Evolutionary conservation across 2,888 invertebrate genomes (phyloP), one percentile per base, ranked within the genome.

Genomic region (Parasteatoda lunata): DNA sequence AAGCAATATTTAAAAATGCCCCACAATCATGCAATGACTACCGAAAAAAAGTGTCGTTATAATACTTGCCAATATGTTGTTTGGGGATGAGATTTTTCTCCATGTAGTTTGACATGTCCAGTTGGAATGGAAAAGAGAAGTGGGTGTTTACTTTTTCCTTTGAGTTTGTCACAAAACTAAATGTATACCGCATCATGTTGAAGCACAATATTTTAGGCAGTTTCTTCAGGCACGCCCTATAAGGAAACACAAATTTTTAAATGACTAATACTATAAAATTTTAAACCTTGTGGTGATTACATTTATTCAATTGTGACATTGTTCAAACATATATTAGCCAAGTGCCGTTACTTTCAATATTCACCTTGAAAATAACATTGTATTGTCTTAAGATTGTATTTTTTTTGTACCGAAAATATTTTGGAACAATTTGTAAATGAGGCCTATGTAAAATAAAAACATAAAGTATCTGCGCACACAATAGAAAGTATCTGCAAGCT

Each of bases 71-170:
- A 93, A 95, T 95, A 91, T 96, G 96, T 90, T 96, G 96, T 87
- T 96, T 96, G 0, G 97, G 96, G 95, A 97, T 96, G 2, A 98
- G 93, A 90, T 96, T 96, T 92, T 97, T 96, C 92, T 98, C 98
- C 88, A 98, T 96, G 91, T 98, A 98, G 66, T 96, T 96, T 0
- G 96, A 96, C 98, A 98, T 98, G 92, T 97, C 97, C 11, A 98
- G 93, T 75, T 96, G 93, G 93, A 98, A 94, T 0, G 98, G 98
- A 92, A 98, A 98, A 13, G 97, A 98, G 92, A 98, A 98, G 91
- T 98, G 97, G 0, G 98, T 98, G 92, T 98, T 98, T 1, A 98
- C 98, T 92, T 98, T 98, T 92, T 98, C 98, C 91, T 98, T 98
- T 88, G 97, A 93, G 98, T 98, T 98, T 0, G 98, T 98, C 54